These are phyloP conservation scores for Schizopygopsis malacanthus DNA, from an alignment of 2,797 vertebrate genomes.

Conservation along the genomic window DNA sequence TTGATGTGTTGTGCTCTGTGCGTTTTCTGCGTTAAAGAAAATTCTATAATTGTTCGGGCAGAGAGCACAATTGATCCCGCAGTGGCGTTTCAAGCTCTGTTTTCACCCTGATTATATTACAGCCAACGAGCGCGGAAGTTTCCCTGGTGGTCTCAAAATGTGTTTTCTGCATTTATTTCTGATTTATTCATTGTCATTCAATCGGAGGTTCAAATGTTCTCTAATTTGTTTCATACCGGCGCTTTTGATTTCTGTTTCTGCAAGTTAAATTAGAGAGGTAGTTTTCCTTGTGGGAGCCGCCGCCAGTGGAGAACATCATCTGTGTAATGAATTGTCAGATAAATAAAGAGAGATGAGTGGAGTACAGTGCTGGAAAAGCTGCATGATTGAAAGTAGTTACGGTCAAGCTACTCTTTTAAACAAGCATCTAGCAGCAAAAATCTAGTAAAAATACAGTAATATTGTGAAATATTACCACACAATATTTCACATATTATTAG, in stretches of 20 bases:
- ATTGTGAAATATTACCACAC: neutral
- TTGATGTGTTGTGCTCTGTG: conserved; percentile 11
- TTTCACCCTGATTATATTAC: conserved; percentile 62
- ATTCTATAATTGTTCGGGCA: conserved; percentile 51
- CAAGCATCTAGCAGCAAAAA: neutral
- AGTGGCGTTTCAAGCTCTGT: conserved; percentile 51
- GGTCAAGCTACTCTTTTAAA: neutral
- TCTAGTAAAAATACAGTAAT: neutral
- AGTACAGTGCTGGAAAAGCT: neutral
- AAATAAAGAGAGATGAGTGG: conserved; percentile 21
- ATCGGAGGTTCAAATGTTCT: conserved; percentile 20
- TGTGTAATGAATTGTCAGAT: conserved; percentile 31
- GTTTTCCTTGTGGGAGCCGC: conserved; percentile 10
- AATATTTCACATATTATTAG: no score
- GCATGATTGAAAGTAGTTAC: neutral
- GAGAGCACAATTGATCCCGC: conserved; percentile 62
- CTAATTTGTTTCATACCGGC: conserved; percentile 11
- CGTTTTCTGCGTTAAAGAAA: conserved; percentile 37
- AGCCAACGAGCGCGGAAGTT: conserved; percentile 11
- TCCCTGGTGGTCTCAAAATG: conserved; percentile 1
- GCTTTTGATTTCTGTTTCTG: conserved; percentile 27
- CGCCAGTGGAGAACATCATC: conserved; percentile 11
- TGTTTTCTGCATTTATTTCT: conserved; percentile 25
- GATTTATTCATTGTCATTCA: conserved; percentile 26
- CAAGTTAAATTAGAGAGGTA: conserved; percentile 29